Evolutionary conservation across 2,888 invertebrate genomes (phyloP).

Genomic region (Polydrusus tereticollis): DNA sequence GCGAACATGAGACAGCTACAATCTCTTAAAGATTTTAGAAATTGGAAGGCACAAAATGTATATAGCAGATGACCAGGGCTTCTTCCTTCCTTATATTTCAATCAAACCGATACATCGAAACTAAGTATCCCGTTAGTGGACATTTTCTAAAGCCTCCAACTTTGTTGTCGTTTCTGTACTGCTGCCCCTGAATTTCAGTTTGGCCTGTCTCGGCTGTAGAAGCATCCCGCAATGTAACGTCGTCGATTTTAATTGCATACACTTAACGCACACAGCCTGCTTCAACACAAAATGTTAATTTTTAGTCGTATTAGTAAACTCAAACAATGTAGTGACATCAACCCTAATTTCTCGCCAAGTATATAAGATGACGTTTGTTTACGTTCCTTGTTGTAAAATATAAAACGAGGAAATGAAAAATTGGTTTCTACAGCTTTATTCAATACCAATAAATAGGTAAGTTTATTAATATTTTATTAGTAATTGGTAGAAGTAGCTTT

Average conservation of each 20-base stretch:
- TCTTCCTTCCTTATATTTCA: no score
- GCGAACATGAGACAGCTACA: no score
- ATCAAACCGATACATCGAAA: no score
- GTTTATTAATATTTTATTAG: not conserved
- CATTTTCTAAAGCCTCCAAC: not conserved
- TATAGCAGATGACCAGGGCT: no score
- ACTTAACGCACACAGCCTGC: conserved; percentile 35
- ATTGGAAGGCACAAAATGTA: no score
- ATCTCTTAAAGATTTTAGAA: no score
- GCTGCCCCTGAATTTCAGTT: conserved; percentile 27
- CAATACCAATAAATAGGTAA: conserved; percentile 13
- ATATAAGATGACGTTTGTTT: conserved; percentile 30
- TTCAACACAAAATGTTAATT: conserved; percentile 29
- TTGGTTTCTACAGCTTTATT: not conserved
- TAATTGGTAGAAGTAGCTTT: not conserved
- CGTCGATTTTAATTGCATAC: conserved; percentile 20
- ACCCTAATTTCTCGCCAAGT: not conserved
- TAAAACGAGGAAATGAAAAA: not conserved
- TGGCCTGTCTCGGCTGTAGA: conserved; percentile 28
- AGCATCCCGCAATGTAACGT: conserved; percentile 41
- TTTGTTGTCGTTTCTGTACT: not conserved
- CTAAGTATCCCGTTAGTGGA: not conserved
- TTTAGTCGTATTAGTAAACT: not conserved
- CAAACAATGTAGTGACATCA: not conserved
- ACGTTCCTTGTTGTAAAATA: not conserved